phyloP scores from a whole-genome alignment of 2,113 vertebrate species.

The Recurvirostra avosetta region DNA sequence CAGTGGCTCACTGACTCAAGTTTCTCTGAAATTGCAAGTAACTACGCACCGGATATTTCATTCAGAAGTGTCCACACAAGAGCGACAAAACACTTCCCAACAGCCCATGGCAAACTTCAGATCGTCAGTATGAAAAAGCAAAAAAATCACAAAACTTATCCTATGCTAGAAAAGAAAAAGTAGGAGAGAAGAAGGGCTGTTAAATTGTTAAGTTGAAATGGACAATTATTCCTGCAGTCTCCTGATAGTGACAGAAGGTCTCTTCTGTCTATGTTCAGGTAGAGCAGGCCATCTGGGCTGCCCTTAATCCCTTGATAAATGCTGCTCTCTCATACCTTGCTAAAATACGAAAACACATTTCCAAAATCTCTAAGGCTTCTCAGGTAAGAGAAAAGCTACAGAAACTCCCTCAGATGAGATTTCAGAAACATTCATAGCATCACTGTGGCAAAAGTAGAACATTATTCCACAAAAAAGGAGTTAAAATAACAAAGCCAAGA shows the following conservation, averaged over 20 bases:
- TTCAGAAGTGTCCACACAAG: background rate
- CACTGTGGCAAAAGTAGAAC: fast-evolving
- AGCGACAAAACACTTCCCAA: background rate
- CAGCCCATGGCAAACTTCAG: background rate
- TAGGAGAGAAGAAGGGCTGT: background rate
- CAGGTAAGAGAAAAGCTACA: background rate
- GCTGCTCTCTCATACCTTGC: background rate
- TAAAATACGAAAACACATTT: background rate
- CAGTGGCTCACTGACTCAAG: background rate
- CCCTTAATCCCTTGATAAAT: background rate
- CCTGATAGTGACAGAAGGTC: background rate
- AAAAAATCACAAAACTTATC: background rate
- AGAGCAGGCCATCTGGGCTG: background rate
- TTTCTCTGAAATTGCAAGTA: background rate
- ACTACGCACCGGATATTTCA: background rate
- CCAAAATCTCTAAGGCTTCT: background rate
- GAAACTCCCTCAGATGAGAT: background rate
- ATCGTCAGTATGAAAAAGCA: background rate
- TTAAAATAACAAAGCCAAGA: background rate
- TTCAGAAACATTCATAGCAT: background rate
- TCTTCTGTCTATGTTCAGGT: background rate
- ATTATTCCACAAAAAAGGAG: background rate
- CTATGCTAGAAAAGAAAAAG: background rate
- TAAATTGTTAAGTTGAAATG: background rate
- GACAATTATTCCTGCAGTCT: background rate